A percentile compares a stretch with the other conserved stretches of the same genome.
Conservation (phyloP, 2,797 vertebrate species). For the Siniperca obscura region DNA sequence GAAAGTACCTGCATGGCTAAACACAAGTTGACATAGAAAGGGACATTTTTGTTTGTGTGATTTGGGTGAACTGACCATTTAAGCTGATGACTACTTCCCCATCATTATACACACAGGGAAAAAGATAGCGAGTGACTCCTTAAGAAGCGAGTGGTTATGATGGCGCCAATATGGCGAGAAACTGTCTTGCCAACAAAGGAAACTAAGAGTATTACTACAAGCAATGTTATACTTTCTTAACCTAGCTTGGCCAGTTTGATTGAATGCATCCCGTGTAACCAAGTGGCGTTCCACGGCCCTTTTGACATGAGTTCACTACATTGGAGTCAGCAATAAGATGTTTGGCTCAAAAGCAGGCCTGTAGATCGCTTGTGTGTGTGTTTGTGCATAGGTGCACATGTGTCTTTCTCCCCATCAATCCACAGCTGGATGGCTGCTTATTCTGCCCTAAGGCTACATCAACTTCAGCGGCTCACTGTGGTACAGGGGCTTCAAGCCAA, state of each 20-base stretch:
- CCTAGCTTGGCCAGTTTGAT: slow-evolving; percentile 29
- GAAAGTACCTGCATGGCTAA: neutral
- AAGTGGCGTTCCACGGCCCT: slow-evolving; percentile 28
- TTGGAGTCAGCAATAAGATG: slow-evolving; percentile 58
- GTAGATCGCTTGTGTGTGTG: slow-evolving; percentile 31
- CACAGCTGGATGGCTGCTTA: slow-evolving; percentile 65
- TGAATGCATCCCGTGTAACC: slow-evolving; percentile 20
- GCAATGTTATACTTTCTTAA: slow-evolving; percentile 32
- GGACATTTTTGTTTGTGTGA: neutral
- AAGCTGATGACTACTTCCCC: neutral
- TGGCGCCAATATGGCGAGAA: neutral
- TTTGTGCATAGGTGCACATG: slow-evolving; percentile 38
- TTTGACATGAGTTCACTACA: slow-evolving; percentile 50
- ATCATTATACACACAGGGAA: neutral
- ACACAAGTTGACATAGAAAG: neutral
- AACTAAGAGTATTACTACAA: slow-evolving; percentile 2
- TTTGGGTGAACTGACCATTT: neutral
- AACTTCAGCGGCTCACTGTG: slow-evolving; percentile 58
- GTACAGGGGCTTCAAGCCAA: slow-evolving; percentile 60
- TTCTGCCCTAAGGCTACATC: slow-evolving; percentile 69
- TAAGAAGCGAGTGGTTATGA: neutral
- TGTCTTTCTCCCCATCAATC: slow-evolving; percentile 64
- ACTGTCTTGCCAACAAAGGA: neutral
- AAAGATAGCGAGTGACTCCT: neutral
- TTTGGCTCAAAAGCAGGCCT: slow-evolving; percentile 63